These are phyloP conservation scores for Salvelinus alpinus DNA, from an alignment of 2,113 vertebrate species.

Conservation along the genomic window DNA sequence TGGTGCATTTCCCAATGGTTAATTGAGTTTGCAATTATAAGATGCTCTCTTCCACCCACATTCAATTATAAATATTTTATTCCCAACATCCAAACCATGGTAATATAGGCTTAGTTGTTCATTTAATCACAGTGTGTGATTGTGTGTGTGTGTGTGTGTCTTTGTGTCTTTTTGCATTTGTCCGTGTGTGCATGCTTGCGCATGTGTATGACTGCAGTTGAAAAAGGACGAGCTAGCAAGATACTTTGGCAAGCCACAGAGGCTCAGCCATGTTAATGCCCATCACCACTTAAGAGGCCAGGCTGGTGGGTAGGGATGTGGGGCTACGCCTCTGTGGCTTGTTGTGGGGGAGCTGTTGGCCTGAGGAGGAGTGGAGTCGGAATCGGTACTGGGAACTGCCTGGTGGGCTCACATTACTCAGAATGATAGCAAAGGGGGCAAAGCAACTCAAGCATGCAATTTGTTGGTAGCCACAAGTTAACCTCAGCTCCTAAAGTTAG, in stretches of 20 bases:
- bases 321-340: constrained; percentile 59
- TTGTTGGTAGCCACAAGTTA: constrained; percentile 76
- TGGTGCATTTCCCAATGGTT: not conserved
- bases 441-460: constrained; percentile 75
- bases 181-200: too few species aligned
- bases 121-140: not conserved
- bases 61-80: constrained; percentile 45
- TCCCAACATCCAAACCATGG: not conserved
- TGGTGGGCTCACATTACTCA: constrained; percentile 71
- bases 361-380: constrained; percentile 49
- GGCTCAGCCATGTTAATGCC: constrained; percentile 62
- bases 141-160: not conserved
- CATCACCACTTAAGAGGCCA: constrained; percentile 61
- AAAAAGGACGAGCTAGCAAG: constrained; percentile 58
- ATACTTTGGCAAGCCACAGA: constrained; percentile 59
- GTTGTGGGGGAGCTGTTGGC: constrained; percentile 29
- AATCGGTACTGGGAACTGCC: constrained; percentile 55
- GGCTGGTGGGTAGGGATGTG: constrained; percentile 63
- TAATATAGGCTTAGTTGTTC: not conserved
- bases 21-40: constrained; percentile 19
- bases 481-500: constrained; percentile 71
- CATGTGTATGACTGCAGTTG: not conserved
- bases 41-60: not conserved
- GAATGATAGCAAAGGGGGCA: constrained; percentile 67
- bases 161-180: not conserved